Conservation (phyloP, 2,888 invertebrate genomes). For the Cosmia trapezina region DNA sequence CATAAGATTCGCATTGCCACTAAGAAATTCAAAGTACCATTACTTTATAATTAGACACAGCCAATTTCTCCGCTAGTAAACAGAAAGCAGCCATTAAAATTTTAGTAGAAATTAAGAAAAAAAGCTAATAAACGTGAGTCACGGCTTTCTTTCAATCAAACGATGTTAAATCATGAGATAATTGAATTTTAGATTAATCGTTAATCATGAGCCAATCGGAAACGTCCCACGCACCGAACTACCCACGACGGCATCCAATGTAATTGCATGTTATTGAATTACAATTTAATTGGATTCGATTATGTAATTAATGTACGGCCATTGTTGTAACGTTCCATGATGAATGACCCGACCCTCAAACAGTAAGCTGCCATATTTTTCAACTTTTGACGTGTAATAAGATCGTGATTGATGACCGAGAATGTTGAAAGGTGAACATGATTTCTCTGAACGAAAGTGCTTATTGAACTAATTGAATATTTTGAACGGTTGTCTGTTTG, state of each 20-base stretch:
- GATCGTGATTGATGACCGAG: slow-evolving; percentile 77
- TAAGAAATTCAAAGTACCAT: not conserved
- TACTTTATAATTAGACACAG: slow-evolving; percentile 44
- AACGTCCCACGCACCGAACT: slow-evolving; percentile 71
- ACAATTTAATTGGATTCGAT: slow-evolving; percentile 75
- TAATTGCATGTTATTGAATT: slow-evolving; percentile 84
- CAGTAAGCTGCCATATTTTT: slow-evolving; percentile 80
- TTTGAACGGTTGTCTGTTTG: slow-evolving; percentile 61
- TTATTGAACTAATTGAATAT: slow-evolving; percentile 64
- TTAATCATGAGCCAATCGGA: slow-evolving; percentile 75
- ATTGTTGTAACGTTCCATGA: slow-evolving; percentile 62
- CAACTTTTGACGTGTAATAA: slow-evolving; percentile 80
- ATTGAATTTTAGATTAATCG: slow-evolving; percentile 87
- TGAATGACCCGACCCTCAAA: slow-evolving; percentile 68
- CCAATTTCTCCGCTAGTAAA: slow-evolving; percentile 52
- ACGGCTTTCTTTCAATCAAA: slow-evolving; percentile 78
- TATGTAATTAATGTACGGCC: slow-evolving; percentile 66
- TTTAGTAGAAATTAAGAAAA: slow-evolving; percentile 63
- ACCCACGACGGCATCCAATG: slow-evolving; percentile 74
- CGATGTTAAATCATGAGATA: slow-evolving; percentile 76
- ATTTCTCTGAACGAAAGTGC: slow-evolving; percentile 74
- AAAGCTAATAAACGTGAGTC: slow-evolving; percentile 69
- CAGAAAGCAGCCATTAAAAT: slow-evolving; percentile 59
- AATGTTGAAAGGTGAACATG: slow-evolving; percentile 81
- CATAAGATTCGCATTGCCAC: not conserved